Evolutionary conservation across 2,113 vertebrate genomes (phyloP).

Genomic region (Petroica traversi): DNA sequence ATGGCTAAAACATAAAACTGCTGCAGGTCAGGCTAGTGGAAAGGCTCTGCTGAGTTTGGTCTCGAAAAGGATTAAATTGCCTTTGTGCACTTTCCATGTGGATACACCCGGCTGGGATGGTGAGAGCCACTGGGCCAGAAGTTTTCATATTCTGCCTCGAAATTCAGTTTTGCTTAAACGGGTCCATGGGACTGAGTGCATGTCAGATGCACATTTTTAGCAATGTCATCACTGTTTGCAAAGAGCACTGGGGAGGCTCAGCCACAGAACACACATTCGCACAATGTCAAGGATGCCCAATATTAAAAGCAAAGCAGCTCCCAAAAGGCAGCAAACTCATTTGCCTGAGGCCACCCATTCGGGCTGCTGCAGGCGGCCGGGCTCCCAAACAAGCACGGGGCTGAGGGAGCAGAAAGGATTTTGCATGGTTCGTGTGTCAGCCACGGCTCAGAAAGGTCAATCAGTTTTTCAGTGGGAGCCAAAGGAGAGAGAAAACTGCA

Average conservation of each 20-base stretch:
- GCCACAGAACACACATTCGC: neutral
- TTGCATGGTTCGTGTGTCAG: conserved; percentile 54
- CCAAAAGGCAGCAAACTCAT: neutral
- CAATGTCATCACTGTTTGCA: neutral
- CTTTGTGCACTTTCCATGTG: neutral
- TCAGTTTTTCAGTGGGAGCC: conserved; percentile 26
- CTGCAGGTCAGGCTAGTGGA: neutral
- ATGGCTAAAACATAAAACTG: neutral
- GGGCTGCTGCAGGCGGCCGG: neutral
- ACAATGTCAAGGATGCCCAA: neutral
- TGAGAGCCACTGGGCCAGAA: neutral
- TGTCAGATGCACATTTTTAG: neutral
- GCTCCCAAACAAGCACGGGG: neutral
- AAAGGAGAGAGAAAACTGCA: conserved; percentile 8
- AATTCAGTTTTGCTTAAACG: neutral
- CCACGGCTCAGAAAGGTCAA: conserved; percentile 49
- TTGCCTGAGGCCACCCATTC: neutral
- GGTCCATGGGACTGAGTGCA: fast-evolving
- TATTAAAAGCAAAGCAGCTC: neutral
- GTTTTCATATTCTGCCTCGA: neutral
- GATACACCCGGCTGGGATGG: neutral
- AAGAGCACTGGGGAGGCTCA: neutral
- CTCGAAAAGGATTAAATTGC: neutral
- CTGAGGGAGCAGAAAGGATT: conserved; percentile 33
- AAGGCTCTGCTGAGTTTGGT: neutral